Evolutionary conservation across 2,888 invertebrate genomes (phyloP).

Genomic region (Stenodera caucasica): DNA sequence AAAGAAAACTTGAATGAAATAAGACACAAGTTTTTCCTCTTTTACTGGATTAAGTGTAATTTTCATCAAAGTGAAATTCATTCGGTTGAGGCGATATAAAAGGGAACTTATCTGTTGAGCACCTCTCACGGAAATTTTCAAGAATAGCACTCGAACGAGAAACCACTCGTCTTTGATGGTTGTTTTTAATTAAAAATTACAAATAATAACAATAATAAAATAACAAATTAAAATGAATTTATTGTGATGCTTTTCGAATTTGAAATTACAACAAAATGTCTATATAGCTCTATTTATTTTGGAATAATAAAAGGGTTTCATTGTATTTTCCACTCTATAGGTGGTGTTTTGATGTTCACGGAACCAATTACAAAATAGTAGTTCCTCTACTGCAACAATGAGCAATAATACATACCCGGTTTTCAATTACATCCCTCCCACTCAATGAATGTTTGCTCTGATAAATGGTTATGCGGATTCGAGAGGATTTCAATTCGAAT

Average conservation of each 20-base stretch:
- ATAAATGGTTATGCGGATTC: constrained; percentile 28
- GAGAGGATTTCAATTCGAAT: constrained; percentile 28
- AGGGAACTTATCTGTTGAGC: neutral
- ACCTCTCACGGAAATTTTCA: neutral
- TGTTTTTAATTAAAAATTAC: constrained; percentile 6
- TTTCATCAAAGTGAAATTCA: neutral
- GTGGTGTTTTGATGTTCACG: constrained; percentile 12
- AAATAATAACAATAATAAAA: neutral
- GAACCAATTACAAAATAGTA: constrained; percentile 28
- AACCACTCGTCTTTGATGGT: neutral
- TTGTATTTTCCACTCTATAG: neutral
- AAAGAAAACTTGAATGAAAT: no score
- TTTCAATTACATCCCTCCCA: constrained; percentile 26
- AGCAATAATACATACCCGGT: constrained; percentile 27
- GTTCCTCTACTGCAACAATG: constrained; percentile 26
- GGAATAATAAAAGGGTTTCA: neutral
- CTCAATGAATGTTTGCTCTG: constrained; percentile 24
- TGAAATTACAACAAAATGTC: no score
- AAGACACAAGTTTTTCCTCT: neutral
- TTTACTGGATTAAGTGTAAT: neutral
- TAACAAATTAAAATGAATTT: no score
- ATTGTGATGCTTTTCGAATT: no score
- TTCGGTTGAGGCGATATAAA: neutral
- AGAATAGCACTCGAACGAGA: neutral
- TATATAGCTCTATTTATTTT: no score